A percentile compares a stretch with the other conserved stretches of the same genome.
Evolutionary conservation across 2,797 vertebrate species (phyloP).

Genomic region (Acrocephalus scirpaceus): DNA sequence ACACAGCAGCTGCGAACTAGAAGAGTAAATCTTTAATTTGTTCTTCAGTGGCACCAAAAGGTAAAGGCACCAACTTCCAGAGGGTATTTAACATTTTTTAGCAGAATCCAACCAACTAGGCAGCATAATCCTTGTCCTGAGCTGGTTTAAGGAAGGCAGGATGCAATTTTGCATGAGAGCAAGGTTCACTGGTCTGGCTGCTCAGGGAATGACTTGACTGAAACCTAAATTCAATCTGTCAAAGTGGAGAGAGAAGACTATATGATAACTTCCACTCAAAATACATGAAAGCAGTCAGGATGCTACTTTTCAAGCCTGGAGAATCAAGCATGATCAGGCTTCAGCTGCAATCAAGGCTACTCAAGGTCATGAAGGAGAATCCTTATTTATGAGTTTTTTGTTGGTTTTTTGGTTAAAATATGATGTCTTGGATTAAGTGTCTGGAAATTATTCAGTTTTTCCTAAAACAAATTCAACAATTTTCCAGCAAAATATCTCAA

Average conservation of each 20-base stretch:
- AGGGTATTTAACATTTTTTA: background rate
- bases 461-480: background rate
- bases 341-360: background rate
- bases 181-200: background rate
- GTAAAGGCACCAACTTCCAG: background rate
- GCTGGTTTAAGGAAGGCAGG: background rate
- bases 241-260: background rate
- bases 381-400: background rate
- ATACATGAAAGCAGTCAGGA: background rate
- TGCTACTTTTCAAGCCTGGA: background rate
- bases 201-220: background rate
- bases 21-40: background rate
- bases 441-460: background rate
- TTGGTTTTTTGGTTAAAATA: background rate
- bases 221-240: slow-evolving; percentile 18
- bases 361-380: background rate
- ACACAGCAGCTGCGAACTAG: background rate
- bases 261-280: background rate
- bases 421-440: background rate
- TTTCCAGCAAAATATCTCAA: background rate
- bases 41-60: background rate
- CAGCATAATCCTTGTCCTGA: background rate
- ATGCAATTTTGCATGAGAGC: background rate
- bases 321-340: background rate
- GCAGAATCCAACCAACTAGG: background rate